Percentiles rank a stretch among this genome's conserved stretches.
Evolutionary conservation across 2,888 invertebrate genomes (phyloP).

Genomic region (Protonemura montana): DNA sequence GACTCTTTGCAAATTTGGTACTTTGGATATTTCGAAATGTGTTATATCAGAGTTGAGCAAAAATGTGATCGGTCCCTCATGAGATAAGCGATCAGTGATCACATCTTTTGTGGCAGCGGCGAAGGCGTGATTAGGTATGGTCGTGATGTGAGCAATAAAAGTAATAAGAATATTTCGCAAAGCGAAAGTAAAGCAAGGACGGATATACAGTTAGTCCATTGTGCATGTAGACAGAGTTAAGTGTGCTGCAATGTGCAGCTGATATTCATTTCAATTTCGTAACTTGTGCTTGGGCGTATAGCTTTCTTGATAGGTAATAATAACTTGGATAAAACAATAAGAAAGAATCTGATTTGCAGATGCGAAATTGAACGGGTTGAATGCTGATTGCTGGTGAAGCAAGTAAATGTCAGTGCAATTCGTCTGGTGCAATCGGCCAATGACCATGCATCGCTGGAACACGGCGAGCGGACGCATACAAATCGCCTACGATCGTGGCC

Average conservation of each 20-base stretch:
- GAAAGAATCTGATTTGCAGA: not conserved
- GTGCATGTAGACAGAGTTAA: not conserved
- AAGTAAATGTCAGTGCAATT: not conserved
- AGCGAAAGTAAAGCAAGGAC: constrained; percentile 29
- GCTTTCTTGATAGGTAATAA: not conserved
- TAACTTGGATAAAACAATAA: not conserved
- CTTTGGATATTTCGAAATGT: not conserved
- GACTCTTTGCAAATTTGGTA: not conserved
- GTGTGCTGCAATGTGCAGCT: not conserved
- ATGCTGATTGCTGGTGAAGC: not conserved
- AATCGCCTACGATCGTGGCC: not conserved
- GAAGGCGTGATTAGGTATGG: not conserved
- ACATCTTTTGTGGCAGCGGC: not conserved
- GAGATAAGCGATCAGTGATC: not conserved
- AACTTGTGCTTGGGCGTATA: not conserved
- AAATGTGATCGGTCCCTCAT: not conserved
- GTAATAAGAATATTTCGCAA: constrained; percentile 17
- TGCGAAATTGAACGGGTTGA: not conserved
- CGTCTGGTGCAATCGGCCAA: not conserved
- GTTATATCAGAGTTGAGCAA: not conserved
- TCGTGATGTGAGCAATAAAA: constrained; percentile 22
- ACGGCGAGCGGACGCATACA: not conserved
- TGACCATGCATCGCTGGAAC: not conserved
- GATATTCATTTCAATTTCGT: not conserved
- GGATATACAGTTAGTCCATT: constrained; percentile 12